Evolutionary conservation across 1,140 invertebrate genomes (phyloP), one percentile per base, ranked within the genome.

Genomic region (Drosophila pseudoananassae): DNA sequence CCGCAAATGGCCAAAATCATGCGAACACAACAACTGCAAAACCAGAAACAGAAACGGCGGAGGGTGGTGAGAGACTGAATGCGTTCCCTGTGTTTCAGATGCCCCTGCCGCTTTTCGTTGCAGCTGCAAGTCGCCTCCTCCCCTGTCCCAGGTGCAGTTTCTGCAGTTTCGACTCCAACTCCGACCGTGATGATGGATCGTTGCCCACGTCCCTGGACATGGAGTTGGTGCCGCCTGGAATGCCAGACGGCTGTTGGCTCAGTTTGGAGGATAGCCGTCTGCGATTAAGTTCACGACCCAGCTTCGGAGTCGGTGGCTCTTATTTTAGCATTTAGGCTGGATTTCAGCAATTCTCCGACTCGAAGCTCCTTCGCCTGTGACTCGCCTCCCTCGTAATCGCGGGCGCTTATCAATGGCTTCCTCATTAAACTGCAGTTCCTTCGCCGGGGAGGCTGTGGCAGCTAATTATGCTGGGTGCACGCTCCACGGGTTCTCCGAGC

Each of bases 1-100:
- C 77, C 77, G 78, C 74, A 82, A 85, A 85, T 85, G 78, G 83
- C 82, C 82, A 82, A 87, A 87, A 87, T 88, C 82, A 88, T 87
- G 82, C 82, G 52, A 82, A 78, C 78, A 77, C 54, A 79, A 56
- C 40, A 38, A 49, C 49, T 36, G 68, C 45, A 38, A 20, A 45
- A 27, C 38, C 33, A 46, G 43, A 54, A 52, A 36, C 14, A 17
- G 55, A 29, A 27, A 47, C 12, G 49, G 15, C 54, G 47, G 45
- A n/a, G 27, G 15, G 46, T 12, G 43, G 53, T 66, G 66, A 55
- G 45, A 63, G 76, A 74, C 60, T 75, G 78, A 88, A 88, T 88
- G 84, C 83, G 83, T 88, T 87, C 88, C 76, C 88, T 88, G 72
- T 88, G 83, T 88, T 88, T 85, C 64, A 66, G 57, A 8, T 40